Evolutionary conservation across 2,888 invertebrate species (phyloP), one percentile per base, ranked within the genome.

Genomic region (Lagria hirta): DNA sequence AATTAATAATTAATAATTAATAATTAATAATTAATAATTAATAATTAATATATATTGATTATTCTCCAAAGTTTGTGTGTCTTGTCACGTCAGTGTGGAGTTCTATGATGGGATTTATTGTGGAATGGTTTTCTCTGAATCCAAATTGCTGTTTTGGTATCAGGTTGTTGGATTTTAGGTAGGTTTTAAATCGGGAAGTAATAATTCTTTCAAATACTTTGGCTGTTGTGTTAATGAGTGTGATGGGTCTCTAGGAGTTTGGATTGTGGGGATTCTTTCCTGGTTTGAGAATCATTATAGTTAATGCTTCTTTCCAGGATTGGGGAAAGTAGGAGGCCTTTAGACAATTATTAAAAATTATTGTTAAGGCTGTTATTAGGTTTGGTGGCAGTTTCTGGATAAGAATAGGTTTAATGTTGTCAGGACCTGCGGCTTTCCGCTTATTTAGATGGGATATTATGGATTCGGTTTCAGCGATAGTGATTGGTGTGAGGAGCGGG

Each of bases 121-220:
- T 62, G 14, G 47, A 58, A 27, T 62, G 61, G n/a, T 51, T 35
- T 1, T 43, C 24, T 22, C 61, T 49, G 30, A 68, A 67, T 0
- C 64, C 65, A 43, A 62, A 64, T 43, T 62, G 61, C 4, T 15
- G n/a, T 2, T 14, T 7, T 6, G 37, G 29, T 2, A 28, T 27
- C 4, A 49, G 10, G 3, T 51, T 45, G 2, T 29, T 29, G n/a
- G 14, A n/a, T 14, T 29, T 8, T n/a, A 29, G 4, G 12, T 16
- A 4, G 20, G 4, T 6, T 5, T 18, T 6, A 4, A 18, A 18
- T 6, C 20, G 20, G 20, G 5, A 6, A 6, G 4, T 18, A n/a
- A 18, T 18, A 6, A 18, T 18, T 18, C 6, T 18, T 6, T 48
- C 44, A 7, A 32, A 44, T 3, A 48, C 7, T 27, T 48, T 48